A percentile compares a stretch with the other conserved stretches of the same genome.
Evolutionary conservation across 2,113 vertebrate genomes (phyloP).

Genomic region (Myotis brandtii): DNA sequence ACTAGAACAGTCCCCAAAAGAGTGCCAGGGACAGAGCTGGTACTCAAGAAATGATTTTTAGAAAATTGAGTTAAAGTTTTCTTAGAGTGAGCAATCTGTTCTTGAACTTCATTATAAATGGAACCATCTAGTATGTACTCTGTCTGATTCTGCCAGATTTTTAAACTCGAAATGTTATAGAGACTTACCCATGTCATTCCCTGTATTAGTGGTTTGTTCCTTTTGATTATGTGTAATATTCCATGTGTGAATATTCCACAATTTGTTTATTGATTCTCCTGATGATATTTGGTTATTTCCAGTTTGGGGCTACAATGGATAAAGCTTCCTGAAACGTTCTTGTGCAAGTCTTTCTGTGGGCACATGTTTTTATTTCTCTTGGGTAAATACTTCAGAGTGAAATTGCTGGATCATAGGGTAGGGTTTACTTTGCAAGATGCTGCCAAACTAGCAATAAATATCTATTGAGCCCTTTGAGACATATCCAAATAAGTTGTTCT

Average conservation of each 20-base stretch:
- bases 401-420: neutral
- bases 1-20: neutral
- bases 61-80: neutral
- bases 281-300: neutral
- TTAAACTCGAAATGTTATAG: neutral
- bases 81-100: neutral
- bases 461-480: neutral
- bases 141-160: neutral
- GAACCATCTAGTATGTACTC: neutral
- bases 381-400: neutral
- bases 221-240: neutral
- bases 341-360: neutral
- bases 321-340: constrained; percentile 14
- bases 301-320: neutral
- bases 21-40: neutral
- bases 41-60: neutral
- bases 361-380: neutral
- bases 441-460: neutral
- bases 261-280: neutral
- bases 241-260: neutral
- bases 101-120: constrained; percentile 4
- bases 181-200: neutral
- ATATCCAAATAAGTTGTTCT: neutral
- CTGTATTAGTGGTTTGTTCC: neutral
- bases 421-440: neutral